Evolutionary conservation across 2,113 vertebrate species (phyloP).

Genomic region (Python bivittatus): DNA sequence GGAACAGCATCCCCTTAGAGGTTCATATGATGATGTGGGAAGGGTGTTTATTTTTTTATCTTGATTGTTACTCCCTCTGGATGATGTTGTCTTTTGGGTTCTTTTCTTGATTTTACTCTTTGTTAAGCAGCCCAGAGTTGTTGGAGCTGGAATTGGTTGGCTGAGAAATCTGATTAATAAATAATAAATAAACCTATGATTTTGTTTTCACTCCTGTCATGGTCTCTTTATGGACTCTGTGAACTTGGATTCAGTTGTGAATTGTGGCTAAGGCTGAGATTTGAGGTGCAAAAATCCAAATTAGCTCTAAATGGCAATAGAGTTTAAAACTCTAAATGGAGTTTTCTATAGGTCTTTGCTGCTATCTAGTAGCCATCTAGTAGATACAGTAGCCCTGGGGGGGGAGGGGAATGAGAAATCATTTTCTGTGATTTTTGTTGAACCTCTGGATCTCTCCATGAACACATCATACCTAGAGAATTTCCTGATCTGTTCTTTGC

Average conservation of each 20-base stretch:
- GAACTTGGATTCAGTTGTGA: background rate
- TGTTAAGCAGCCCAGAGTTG: too few relatives aligned
- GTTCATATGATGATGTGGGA: background rate
- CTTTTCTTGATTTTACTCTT: background rate
- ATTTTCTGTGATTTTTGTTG: background rate
- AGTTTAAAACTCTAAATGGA: too few relatives aligned
- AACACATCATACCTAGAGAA: background rate
- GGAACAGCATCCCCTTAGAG: background rate
- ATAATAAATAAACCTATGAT: too few relatives aligned
- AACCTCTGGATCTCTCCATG: slow-evolving; percentile 21
- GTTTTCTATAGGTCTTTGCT: background rate
- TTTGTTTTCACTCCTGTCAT: background rate
- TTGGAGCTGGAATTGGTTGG: too few relatives aligned
- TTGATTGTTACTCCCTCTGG: background rate
- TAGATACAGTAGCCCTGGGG: too few relatives aligned
- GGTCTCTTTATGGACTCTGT: background rate
- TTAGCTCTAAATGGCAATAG: too few relatives aligned
- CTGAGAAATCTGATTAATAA: too few relatives aligned
- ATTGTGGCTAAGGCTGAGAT: background rate
- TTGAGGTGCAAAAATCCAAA: background rate
- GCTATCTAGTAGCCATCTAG: background rate
- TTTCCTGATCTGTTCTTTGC: background rate
- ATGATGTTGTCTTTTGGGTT: background rate
- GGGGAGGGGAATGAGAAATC: too few relatives aligned
- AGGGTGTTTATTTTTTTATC: background rate